Conservation (phyloP, 2,797 vertebrate species). For the Spinus olivaceus region DNA sequence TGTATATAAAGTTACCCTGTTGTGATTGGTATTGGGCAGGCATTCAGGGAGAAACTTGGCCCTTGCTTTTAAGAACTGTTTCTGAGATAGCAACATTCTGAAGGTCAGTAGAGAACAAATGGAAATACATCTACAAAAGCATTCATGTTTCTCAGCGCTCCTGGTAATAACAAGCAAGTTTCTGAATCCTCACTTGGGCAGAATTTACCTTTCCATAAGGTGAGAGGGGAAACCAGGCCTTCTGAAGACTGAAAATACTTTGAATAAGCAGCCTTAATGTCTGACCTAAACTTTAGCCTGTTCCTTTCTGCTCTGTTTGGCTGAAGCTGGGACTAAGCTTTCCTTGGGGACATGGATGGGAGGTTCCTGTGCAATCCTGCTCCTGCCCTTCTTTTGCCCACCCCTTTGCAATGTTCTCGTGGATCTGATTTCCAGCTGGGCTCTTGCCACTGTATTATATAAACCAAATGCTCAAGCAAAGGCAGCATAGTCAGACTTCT, state of each 20-base stretch:
- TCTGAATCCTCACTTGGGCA: neutral
- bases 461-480: conserved; percentile 43
- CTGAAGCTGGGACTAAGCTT: neutral
- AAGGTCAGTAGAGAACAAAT: neutral
- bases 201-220: neutral
- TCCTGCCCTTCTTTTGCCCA: conserved; percentile 8
- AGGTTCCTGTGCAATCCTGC: conserved; percentile 2
- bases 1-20: neutral
- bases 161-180: neutral
- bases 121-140: neutral
- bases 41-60: neutral
- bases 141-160: neutral
- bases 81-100: neutral
- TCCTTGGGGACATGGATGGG: neutral
- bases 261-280: neutral
- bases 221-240: neutral
- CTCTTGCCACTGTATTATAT: conserved; percentile 5
- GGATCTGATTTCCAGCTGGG: conserved; percentile 22
- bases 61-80: neutral
- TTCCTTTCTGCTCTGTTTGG: conserved; percentile 11
- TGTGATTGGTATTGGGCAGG: neutral
- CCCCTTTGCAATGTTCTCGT: neutral
- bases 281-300: neutral
- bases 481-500: neutral
- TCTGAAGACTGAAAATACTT: neutral